Evolutionary conservation across 1,140 invertebrate genomes (phyloP).

Genomic region (Thaumatotibia leucotreta): DNA sequence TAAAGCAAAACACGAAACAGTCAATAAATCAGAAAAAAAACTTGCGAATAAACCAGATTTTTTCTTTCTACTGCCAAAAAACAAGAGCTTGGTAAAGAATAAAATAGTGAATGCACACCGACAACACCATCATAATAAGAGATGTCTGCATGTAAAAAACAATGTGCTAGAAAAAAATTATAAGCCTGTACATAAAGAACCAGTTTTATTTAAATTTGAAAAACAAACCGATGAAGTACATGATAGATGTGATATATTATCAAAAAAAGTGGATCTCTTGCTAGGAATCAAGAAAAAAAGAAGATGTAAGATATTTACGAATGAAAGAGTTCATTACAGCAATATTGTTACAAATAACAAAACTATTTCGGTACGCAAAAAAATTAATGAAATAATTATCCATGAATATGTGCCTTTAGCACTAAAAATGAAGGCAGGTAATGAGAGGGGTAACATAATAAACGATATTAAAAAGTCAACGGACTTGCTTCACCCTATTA

Average conservation of each 20-base stretch:
- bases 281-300: constrained; percentile 11
- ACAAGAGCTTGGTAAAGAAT: neutral
- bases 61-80: neutral
- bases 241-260: constrained; percentile 16
- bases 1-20: neutral
- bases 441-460: neutral
- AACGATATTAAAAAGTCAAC: constrained; percentile 28
- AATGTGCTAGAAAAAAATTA: neutral
- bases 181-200: constrained; percentile 19
- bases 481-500: constrained; percentile 40
- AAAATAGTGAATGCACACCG: neutral
- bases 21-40: neutral
- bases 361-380: constrained; percentile 14
- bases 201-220: constrained; percentile 10
- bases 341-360: constrained; percentile 15
- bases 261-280: constrained; percentile 9
- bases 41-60: neutral
- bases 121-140: neutral
- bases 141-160: neutral
- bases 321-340: constrained; percentile 19
- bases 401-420: constrained; percentile 19
- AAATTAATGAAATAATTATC: constrained; percentile 17
- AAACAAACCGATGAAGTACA: constrained; percentile 13
- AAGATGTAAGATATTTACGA: constrained; percentile 8
- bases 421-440: neutral